Evolutionary conservation across 2,113 vertebrate species (phyloP), one percentile per base, ranked within the genome.

Genomic region (Chloropsis cyanopogon): DNA sequence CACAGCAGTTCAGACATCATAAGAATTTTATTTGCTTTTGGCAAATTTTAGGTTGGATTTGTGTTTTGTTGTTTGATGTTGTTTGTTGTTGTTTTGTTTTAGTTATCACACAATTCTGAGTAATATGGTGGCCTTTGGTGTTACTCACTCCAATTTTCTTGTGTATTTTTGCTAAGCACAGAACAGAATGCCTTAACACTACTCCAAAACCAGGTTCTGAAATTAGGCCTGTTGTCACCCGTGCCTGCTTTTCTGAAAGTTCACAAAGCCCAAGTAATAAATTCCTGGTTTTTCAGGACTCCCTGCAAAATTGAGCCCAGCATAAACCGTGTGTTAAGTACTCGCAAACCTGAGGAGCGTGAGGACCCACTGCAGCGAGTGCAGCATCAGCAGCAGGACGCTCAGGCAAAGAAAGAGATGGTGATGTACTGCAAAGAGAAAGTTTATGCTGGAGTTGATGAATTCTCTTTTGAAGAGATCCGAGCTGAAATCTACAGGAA

Each of bases 381-480:
- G 59, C 99, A 99, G 82, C 98, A 97, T 44, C 96, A 98, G 54
- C 98, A 98, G 59, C 97, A 98, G 70, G 98, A 97, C 7, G 22
- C 95, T 11, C 96, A 97, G 33, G 98, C 98, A 59, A 97, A 93
- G 37, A 98, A 98, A 77, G 98, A 99, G 86, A 90, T 97, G 89
- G 97, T 98, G 86, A 99, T 99, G 99, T 99, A 99, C 96, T 99
- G 99, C 95, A 99, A 99, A 96, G 98, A 99, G 44, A 98, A 99
- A 91, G 98, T 99, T 69, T 98, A 99, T 95, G 98, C 98, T 53
- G 99, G 99, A 46, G 98, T 98, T 2, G 97, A 98, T 0, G 99
- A 99, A 65, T 99, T 99, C 96, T 99, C 98, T 81, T 99, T 99
- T 46, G 99, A 99, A 94, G 99, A 99, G 93, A 98, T 99, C 85